A percentile compares a stretch with the other conserved stretches of the same genome.
Conservation (phyloP, 2,797 vertebrate genomes). For the Sarcoramphus papa region DNA sequence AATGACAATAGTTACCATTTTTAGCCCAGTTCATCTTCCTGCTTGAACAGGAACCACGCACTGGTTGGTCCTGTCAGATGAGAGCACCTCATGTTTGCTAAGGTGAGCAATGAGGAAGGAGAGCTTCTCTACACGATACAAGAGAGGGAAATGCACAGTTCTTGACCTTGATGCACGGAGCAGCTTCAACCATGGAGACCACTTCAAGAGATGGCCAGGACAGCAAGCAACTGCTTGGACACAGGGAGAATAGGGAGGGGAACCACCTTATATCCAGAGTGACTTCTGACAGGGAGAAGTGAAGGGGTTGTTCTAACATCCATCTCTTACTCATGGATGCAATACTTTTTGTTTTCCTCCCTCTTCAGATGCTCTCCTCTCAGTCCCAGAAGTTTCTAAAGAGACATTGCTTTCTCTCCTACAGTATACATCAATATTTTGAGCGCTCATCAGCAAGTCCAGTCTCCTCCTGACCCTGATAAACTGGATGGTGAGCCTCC, state of each 20-base stretch:
- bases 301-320: not conserved
- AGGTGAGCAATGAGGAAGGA: not conserved
- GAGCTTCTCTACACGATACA: not conserved
- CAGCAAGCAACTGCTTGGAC: not conserved
- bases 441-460: not conserved
- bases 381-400: not conserved
- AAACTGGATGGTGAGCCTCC: not conserved
- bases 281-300: not conserved
- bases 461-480: not conserved
- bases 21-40: not conserved
- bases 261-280: not conserved
- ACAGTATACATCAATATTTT: not conserved
- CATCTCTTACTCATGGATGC: accelerated
- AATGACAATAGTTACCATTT: not conserved
- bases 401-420: not conserved
- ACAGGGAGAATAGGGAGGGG: not conserved
- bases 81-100: not conserved
- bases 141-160: not conserved
- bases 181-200: not conserved
- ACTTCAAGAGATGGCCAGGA: not conserved
- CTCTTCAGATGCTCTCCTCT: not conserved
- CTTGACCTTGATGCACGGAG: not conserved
- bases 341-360: not conserved
- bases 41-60: not conserved
- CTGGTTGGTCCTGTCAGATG: not conserved